phyloP scores from a whole-genome alignment of 2,797 vertebrate species.

The Phataginus tetradactyla region DNA sequence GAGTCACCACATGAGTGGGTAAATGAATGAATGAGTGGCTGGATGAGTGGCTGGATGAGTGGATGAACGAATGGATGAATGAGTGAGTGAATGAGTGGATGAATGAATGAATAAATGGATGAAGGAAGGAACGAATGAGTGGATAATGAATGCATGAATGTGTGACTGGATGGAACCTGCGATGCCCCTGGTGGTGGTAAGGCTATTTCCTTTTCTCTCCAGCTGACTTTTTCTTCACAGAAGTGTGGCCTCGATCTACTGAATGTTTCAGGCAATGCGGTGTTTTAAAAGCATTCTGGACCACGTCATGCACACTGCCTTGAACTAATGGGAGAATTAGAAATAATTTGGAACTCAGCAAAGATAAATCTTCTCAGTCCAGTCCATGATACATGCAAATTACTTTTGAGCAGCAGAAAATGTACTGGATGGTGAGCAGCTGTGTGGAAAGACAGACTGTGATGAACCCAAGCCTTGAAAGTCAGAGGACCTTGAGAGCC shows the following conservation, averaged over 20 bases:
- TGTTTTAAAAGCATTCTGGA: neutral
- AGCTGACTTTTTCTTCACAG: neutral
- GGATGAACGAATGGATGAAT: too few species aligned
- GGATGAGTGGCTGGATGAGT: neutral
- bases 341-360: neutral
- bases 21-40: neutral
- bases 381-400: neutral
- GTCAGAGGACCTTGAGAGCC: accelerated
- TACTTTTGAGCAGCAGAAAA: neutral
- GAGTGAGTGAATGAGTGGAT: neutral
- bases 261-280: neutral
- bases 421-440: neutral
- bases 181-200: accelerated
- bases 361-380: neutral
- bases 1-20: neutral
- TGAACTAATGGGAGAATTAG: neutral
- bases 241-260: neutral
- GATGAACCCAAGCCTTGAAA: too few species aligned
- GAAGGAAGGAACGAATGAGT: neutral
- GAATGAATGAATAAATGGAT: neutral
- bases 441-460: accelerated
- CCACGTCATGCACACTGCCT: neutral
- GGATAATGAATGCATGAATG: neutral
- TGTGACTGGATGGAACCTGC: accelerated
- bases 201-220: neutral